Conservation (phyloP, 2,797 vertebrate genomes). For the Pogoniulus pusillus region DNA sequence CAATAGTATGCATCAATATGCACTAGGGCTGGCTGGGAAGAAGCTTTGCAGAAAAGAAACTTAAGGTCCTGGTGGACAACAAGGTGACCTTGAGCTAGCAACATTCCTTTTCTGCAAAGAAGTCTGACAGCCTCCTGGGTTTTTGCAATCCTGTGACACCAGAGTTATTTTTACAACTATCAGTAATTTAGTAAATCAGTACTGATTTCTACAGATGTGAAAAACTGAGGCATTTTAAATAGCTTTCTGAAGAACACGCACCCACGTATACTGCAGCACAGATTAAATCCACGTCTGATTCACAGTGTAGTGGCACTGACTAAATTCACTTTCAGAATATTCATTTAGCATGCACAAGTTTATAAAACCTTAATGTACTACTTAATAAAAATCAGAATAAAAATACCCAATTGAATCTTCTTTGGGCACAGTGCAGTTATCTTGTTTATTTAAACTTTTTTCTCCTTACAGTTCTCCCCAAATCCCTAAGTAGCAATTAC, state of each 20-base stretch:
- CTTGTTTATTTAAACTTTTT: not conserved
- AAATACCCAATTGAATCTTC: not conserved
- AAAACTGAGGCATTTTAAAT: not conserved
- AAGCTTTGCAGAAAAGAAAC: not conserved
- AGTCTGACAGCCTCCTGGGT: not conserved
- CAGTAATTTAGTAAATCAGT: not conserved
- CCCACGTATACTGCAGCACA: rapidly evolving
- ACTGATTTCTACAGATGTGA: not conserved
- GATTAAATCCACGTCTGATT: not conserved
- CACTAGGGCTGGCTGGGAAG: not conserved
- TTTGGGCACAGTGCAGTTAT: not conserved
- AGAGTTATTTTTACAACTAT: not conserved
- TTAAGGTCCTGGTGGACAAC: not conserved
- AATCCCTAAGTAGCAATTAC: not conserved
- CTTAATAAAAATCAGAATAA: not conserved
- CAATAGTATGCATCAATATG: not conserved
- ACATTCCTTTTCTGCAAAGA: not conserved
- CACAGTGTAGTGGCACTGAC: not conserved
- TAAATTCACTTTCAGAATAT: not conserved
- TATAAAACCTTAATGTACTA: not conserved
- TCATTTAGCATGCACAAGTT: not conserved
- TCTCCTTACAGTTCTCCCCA: not conserved
- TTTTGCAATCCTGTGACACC: not conserved
- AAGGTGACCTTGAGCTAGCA: not conserved
- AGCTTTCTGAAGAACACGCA: not conserved